phyloP scores from a whole-genome alignment of 1,140 invertebrate genomes.

The Telenomus remus region DNA sequence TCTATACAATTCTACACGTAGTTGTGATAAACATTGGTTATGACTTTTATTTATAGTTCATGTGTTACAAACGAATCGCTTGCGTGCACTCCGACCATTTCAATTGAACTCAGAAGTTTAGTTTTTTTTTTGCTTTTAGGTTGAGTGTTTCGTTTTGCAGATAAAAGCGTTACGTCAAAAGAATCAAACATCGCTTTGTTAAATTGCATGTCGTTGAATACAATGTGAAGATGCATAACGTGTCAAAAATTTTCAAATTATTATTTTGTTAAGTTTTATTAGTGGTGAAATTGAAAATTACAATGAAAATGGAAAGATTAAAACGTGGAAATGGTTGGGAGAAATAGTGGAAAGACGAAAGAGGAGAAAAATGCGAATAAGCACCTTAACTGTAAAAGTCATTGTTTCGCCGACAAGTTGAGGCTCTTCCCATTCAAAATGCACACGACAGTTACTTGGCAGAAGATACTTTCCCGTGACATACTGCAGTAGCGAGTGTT shows the following conservation, averaged over 20 bases:
- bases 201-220: conserved; percentile 26
- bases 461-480: conserved; percentile 93
- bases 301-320: too few species aligned
- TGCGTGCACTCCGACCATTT: conserved; percentile 1
- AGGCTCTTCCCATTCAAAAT: conserved; percentile 91
- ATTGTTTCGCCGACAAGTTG: conserved; percentile 91
- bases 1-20: too few species aligned
- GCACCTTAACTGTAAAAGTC: conserved; percentile 87
- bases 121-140: conserved; percentile 11
- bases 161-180: conserved; percentile 19
- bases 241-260: conserved; percentile 7
- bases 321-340: too few species aligned
- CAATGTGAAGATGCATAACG: conserved; percentile 20
- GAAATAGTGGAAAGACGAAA: too few species aligned
- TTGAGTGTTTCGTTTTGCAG: conserved; percentile 2
- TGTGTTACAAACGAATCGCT: background rate
- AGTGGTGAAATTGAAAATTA: too few species aligned
- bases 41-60: background rate
- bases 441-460: conserved; percentile 89
- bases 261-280: too few species aligned
- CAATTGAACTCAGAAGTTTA: conserved; percentile 13
- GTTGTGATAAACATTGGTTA: too few species aligned
- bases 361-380: background rate
- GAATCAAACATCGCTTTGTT: conserved; percentile 40
- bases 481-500: conserved; percentile 91